phyloP scores from a whole-genome alignment of 2,888 invertebrate species.

The Sepioteuthis lessoniana region DNA sequence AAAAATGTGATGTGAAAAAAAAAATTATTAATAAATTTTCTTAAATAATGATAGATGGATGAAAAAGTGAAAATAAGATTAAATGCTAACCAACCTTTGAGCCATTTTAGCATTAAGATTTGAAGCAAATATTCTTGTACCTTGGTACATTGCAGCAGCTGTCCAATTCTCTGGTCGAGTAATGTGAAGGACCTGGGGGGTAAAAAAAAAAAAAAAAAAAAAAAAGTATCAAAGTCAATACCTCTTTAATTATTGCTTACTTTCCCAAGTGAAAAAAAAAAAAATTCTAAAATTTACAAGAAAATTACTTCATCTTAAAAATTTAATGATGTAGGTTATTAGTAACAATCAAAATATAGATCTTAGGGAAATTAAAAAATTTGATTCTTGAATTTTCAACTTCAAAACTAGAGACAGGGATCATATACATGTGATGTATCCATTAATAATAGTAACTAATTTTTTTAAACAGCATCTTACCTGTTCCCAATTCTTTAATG shows the following conservation, averaged over 20 bases:
- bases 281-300: not conserved
- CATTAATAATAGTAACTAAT: not conserved
- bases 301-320: too few relatives aligned
- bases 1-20: too few relatives aligned
- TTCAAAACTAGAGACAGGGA: too few relatives aligned
- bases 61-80: not conserved
- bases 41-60: too few relatives aligned
- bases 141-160: conserved; percentile 97
- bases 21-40: too few relatives aligned
- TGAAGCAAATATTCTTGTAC: conserved; percentile 95
- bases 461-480: conserved; percentile 67
- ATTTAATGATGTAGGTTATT: too few relatives aligned
- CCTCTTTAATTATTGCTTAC: not conserved
- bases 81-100: conserved; percentile 79
- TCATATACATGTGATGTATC: too few relatives aligned
- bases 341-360: too few relatives aligned
- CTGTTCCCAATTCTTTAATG: conserved; percentile 94
- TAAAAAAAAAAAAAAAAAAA: not conserved
- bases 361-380: too few relatives aligned
- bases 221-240: not conserved
- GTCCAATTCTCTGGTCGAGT: conserved; percentile 95
- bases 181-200: conserved; percentile 75
- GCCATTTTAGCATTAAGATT: conserved; percentile 97
- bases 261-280: not conserved
- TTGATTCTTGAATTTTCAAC: too few relatives aligned